Base-by-base conservation (phyloP, 2,113 vertebrate species). In the Cyanoderma ruficeps region DNA sequence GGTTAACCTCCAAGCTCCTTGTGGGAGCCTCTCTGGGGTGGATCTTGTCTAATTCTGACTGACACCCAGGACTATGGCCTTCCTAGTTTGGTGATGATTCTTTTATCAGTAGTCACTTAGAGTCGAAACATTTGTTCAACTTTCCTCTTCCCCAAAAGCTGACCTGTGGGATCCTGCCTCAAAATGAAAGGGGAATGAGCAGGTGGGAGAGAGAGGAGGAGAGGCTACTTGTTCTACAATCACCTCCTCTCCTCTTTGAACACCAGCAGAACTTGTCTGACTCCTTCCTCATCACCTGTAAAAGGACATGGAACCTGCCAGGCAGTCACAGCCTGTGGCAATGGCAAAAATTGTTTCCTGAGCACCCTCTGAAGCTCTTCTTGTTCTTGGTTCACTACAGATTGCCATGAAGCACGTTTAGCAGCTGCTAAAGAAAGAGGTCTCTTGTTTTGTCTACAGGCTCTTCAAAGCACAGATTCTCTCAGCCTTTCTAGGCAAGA, bases 371-470 rank as follows among this genome's bases (percentile, higher is more conserved):
- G 30, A 44, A 83, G 27, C 18, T 82, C 28, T 61, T 25, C 53
- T 70, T 84, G 56, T 71, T 47, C 56, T 85, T 2, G 1, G 7
- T 41, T 77, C 42, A 17, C 24, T 94, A 35, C n/a, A 41, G 30
- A 46, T 84, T 84, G 50, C 50, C 20, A 15, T 37, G 55, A 63
- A 53, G 31, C 1, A 0, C 6, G 5, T 1, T 0, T 35, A 63
- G 46, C 59, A 61, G 55, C 15, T 70, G 3, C 50, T 69, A 15
- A 65, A 87, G 84, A 56, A 69, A 39, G 23, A 74, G 31, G 37
- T 37, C 6, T 69, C 64, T 60, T 47, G 6, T 52, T 72, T 83
- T 92, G 57, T 69, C 31, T 53, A 23, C n/a, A 57, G 59, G 21
- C n/a, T 83, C 11, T 65, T 87, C 64, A 56, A 69, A 91, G 72